phyloP scores from a whole-genome alignment of 2,888 invertebrate species.

The Drosophila suboccidentalis region DNA sequence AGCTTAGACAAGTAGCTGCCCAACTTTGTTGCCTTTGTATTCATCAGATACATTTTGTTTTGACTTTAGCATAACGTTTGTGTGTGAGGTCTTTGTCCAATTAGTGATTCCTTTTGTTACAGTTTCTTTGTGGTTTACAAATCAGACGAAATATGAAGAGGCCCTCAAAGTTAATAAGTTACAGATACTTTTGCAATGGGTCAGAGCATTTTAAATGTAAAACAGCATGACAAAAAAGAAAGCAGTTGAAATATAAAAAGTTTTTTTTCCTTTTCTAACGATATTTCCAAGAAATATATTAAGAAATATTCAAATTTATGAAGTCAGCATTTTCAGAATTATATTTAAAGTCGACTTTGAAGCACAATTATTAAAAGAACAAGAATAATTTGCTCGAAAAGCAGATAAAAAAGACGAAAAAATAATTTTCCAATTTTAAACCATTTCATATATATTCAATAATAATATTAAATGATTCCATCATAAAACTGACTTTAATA shows the following conservation, averaged over 20 bases:
- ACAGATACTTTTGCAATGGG: conserved; percentile 4
- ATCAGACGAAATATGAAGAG: background rate
- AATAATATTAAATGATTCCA: background rate
- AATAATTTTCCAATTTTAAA: too few relatives aligned
- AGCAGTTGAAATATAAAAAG: background rate
- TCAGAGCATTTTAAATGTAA: background rate
- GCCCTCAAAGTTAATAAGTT: conserved; percentile 9
- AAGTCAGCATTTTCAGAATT: background rate
- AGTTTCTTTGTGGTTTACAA: background rate
- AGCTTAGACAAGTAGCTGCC: conserved; percentile 10
- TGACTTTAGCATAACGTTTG: conserved; percentile 35
- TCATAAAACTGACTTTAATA: background rate
- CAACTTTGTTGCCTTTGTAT: conserved; percentile 32
- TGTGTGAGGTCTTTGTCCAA: conserved; percentile 38
- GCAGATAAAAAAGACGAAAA: too few relatives aligned
- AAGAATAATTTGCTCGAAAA: too few relatives aligned
- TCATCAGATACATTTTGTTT: conserved; percentile 33
- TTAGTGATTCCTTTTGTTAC: conserved; percentile 9
- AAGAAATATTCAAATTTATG: too few relatives aligned
- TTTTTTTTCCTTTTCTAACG: too few relatives aligned
- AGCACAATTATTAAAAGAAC: too few relatives aligned
- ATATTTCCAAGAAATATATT: too few relatives aligned
- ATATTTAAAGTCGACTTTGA: background rate
- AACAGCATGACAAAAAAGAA: background rate
- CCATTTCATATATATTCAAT: background rate